phyloP scores from a whole-genome alignment of 2,888 invertebrate genomes.

The Caenorhabditis sp. region DNA sequence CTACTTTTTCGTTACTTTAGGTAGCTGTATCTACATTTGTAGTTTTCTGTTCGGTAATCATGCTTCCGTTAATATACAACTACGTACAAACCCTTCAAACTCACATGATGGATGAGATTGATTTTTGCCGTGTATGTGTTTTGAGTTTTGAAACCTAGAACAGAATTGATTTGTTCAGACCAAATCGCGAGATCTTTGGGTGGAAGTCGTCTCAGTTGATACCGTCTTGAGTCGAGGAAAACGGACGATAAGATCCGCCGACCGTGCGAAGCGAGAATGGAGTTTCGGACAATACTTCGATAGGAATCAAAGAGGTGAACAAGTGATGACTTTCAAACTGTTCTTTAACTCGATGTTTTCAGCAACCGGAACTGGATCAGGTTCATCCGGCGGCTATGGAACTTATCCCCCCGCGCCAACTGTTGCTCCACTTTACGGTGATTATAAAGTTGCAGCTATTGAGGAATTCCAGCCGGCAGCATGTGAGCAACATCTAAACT shows the following conservation, averaged over 20 bases:
- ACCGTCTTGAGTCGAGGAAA: slow-evolving; percentile 34
- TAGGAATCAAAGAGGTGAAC: slow-evolving; percentile 48
- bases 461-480: slow-evolving; percentile 58
- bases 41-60: slow-evolving; percentile 75
- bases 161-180: slow-evolving; percentile 35
- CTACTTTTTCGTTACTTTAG: slow-evolving; percentile 8
- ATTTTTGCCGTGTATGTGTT: slow-evolving; percentile 73
- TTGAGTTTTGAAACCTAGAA: background rate
- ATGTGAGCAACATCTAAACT: slow-evolving; percentile 7
- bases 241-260: slow-evolving; percentile 34
- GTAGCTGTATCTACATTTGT: slow-evolving; percentile 77
- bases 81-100: slow-evolving; percentile 68
- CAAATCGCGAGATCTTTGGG: slow-evolving; percentile 65
- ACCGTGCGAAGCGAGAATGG: slow-evolving; percentile 59
- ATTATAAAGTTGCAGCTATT: slow-evolving; percentile 55
- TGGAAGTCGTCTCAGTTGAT: slow-evolving; percentile 64
- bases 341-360: background rate
- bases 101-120: slow-evolving; percentile 76
- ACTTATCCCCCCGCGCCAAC: slow-evolving; percentile 46
- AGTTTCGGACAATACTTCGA: slow-evolving; percentile 66
- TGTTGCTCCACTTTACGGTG: slow-evolving; percentile 36
- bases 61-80: slow-evolving; percentile 77
- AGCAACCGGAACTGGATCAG: slow-evolving; percentile 26
- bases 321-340: background rate
- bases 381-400: slow-evolving; percentile 33